Evolutionary conservation across 2,113 vertebrate genomes (phyloP).

Genomic region (Platichthys flesus): DNA sequence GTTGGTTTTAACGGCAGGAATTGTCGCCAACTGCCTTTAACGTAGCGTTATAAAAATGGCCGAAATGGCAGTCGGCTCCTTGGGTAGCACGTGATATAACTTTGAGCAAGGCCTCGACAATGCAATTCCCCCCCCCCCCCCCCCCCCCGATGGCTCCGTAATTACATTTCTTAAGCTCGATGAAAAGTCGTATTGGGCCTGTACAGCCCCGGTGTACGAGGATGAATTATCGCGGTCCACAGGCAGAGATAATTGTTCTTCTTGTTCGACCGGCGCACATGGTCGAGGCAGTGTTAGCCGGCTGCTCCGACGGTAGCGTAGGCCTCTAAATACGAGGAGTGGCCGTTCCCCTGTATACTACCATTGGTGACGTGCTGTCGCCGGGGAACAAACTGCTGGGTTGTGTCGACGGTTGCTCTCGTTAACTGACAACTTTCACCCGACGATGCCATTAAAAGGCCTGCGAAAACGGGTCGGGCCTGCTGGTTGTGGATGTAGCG

Average conservation of each 20-base stretch:
- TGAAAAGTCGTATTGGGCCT: accelerated
- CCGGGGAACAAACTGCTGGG: neutral
- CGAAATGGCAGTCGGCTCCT: conserved; percentile 34
- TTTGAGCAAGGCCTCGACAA: conserved; percentile 8
- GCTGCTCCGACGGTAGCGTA: conserved; percentile 7
- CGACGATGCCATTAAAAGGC: neutral
- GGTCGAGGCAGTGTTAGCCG: conserved; percentile 8
- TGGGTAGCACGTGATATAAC: conserved; percentile 52
- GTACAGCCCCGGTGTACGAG: accelerated
- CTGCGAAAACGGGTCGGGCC: neutral
- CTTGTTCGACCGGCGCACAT: conserved; percentile 34
- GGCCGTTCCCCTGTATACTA: neutral
- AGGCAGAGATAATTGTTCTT: neutral
- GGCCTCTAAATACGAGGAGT: accelerated
- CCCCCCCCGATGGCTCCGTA: too few species aligned
- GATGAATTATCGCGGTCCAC: accelerated
- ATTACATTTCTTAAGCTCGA: accelerated
- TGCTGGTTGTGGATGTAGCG: neutral
- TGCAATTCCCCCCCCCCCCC: too few species aligned
- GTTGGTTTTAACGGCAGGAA: neutral
- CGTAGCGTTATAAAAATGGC: neutral
- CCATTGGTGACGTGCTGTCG: neutral
- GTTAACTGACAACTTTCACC: neutral
- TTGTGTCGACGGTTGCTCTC: accelerated
- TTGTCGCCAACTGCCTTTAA: neutral